Conservation (phyloP, 2,888 invertebrate genomes). For the Ectropis crepuscularia region DNA sequence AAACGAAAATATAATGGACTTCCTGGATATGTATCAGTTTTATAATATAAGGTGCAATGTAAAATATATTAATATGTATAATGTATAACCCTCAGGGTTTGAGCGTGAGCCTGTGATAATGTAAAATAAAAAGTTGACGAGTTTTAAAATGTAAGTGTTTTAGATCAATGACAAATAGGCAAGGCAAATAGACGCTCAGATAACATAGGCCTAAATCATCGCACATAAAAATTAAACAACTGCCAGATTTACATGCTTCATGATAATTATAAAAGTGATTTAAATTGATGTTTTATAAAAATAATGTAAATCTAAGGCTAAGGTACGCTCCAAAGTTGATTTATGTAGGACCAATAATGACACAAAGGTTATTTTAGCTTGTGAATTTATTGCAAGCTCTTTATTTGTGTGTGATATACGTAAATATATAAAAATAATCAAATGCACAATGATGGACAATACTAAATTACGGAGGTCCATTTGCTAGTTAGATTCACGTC, state of each 20-base stretch:
- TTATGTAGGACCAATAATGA: constrained; percentile 68
- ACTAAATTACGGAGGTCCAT: constrained; percentile 80
- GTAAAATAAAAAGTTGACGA: constrained; percentile 64
- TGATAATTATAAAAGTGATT: constrained; percentile 41
- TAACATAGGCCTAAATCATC: constrained; percentile 17
- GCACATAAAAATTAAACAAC: not conserved
- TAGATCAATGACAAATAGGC: constrained; percentile 52
- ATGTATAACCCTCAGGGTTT: constrained; percentile 66
- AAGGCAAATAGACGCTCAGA: constrained; percentile 67
- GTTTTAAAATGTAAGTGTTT: constrained; percentile 53
- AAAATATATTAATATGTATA: constrained; percentile 42
- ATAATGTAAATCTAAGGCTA: constrained; percentile 54
- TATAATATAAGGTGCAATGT: constrained; percentile 74
- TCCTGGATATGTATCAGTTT: constrained; percentile 58
- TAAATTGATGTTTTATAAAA: constrained; percentile 68
- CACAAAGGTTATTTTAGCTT: constrained; percentile 55
- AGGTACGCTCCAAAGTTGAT: constrained; percentile 43
- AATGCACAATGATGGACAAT: constrained; percentile 82
- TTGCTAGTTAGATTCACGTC: constrained; percentile 73
- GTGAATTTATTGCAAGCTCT: constrained; percentile 51
- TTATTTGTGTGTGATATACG: constrained; percentile 68
- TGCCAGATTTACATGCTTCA: constrained; percentile 31
- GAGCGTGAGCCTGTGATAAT: constrained; percentile 82
- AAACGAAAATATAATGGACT: constrained; percentile 46
- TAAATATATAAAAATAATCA: constrained; percentile 62